A percentile compares a stretch with the other conserved stretches of the same genome.
These are phyloP conservation scores for Xanthostigma xanthostigma DNA, from an alignment of 2,888 invertebrate species.

Conservation along the genomic window DNA sequence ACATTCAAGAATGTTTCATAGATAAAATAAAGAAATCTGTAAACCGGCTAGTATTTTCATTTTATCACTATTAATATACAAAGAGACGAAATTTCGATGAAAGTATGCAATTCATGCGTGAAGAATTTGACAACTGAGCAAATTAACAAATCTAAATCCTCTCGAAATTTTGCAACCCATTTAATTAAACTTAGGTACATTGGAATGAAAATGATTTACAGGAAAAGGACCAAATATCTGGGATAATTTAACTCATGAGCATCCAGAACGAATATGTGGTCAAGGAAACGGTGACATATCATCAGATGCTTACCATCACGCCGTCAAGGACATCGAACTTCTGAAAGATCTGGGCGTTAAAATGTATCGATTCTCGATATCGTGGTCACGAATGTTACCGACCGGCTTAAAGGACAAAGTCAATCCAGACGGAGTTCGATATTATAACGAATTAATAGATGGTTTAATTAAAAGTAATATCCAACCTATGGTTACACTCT, in stretches of 20 bases:
- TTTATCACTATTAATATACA: too few species aligned
- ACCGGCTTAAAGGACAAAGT: slow-evolving; percentile 47
- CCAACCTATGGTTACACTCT: slow-evolving; percentile 28
- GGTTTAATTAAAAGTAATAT: slow-evolving; percentile 44
- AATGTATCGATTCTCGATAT: slow-evolving; percentile 53
- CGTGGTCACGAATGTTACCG: slow-evolving; percentile 64
- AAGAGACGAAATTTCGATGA: too few species aligned
- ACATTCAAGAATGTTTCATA: too few species aligned
- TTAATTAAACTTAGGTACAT: neutral
- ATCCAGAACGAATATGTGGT: slow-evolving; percentile 30
- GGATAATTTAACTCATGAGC: slow-evolving; percentile 32
- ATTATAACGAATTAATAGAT: slow-evolving; percentile 63
- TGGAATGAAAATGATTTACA: slow-evolving; percentile 17
- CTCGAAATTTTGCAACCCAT: neutral
- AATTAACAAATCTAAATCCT: too few species aligned
- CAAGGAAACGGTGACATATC: slow-evolving; percentile 45
- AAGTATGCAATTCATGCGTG: neutral
- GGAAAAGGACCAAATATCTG: slow-evolving; percentile 36
- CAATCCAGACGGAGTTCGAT: slow-evolving; percentile 54
- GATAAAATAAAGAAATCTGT: too few species aligned
- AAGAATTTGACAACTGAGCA: neutral
- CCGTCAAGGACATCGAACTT: slow-evolving; percentile 39
- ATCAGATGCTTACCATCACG: slow-evolving; percentile 49
- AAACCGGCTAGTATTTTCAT: too few species aligned
- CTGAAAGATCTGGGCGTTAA: slow-evolving; percentile 34